phyloP scores from a whole-genome alignment of 1,140 invertebrate species.

The Temnothorax longispinosus region DNA sequence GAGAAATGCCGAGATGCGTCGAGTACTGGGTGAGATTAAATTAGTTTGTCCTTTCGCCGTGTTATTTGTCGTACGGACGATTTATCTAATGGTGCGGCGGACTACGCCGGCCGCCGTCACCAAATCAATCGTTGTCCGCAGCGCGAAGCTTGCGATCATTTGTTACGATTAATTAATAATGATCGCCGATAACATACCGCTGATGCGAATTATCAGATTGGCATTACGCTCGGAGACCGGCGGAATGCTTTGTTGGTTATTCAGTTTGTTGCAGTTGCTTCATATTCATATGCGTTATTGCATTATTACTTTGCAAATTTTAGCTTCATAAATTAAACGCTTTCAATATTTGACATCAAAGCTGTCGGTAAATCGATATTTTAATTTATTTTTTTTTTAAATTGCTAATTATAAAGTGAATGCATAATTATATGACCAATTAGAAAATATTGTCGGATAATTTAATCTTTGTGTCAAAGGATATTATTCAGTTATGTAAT shows the following conservation, averaged over 20 bases:
- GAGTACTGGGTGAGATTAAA: conserved; percentile 34
- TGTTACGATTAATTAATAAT: conserved; percentile 51
- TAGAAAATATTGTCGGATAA: conserved; percentile 9
- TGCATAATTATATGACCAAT: not conserved
- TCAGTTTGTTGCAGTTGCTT: not conserved
- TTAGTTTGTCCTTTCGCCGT: conserved; percentile 61
- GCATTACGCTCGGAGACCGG: not conserved
- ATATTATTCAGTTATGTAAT: not conserved
- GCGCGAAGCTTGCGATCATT: conserved; percentile 24
- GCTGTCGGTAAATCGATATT: not conserved
- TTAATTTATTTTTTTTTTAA: conserved; percentile 25
- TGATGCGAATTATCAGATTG: conserved; percentile 31
- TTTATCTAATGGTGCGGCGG: conserved; percentile 56
- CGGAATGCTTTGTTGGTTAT: conserved; percentile 28
- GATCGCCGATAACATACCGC: conserved; percentile 30
- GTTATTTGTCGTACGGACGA: conserved; percentile 43
- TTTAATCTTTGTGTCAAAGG: not conserved
- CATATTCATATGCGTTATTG: conserved; percentile 5
- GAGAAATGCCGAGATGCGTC: conserved; percentile 1
- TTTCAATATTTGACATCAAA: conserved; percentile 4
- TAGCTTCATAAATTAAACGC: conserved; percentile 19
- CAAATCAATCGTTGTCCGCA: conserved; percentile 30
- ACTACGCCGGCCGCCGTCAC: not conserved
- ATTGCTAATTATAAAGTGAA: conserved; percentile 5
- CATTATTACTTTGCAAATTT: conserved; percentile 23